Evolutionary conservation across 2,797 vertebrate species (phyloP), one percentile per base, ranked within the genome.

Genomic region (Cephalopachus bancanus): DNA sequence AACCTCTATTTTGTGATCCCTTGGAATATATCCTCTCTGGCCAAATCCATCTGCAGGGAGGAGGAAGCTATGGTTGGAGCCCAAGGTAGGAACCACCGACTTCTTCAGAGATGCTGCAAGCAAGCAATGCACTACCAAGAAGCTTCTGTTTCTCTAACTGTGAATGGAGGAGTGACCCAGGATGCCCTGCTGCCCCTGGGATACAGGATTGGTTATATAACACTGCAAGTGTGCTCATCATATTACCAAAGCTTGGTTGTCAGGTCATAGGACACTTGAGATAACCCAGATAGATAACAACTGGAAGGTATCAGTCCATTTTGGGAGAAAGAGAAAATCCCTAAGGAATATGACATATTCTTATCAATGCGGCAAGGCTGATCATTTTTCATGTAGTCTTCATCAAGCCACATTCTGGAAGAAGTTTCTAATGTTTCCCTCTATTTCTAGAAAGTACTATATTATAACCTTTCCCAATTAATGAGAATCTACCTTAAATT

Each of bases 381-480:
- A 15, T 62, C 7, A 83, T 11, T 89, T 91, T 65, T 72, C 7
- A 79, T 5, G 10, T 67, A 30, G 0, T 83, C 44, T 69, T 83
- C 8, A 69, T 71, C n/a, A 88, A 93, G 78, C 49, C 53, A 26
- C 20, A 22, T 79, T 93, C 71, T 91, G 24, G 83, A 88, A 71
- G 22, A 72, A 65, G 1, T 71, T 94, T 91, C n/a, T 6, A 91
- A 11, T 64, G 15, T 16, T 37, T 67, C 49, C 37, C 15, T 72
- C 57, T 57, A 49, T 2, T 44, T 83, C 30, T 19, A 94, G n/a
- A 62, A 83, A 76, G 19, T 28, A 76, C 1, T 10, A 20, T 8
- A 20, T 28, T 49, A 12, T 71, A 57, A 72, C 4, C 5, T 72
- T 64, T 14, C 3, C n/a, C 11, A 24, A 57, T 94, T 86, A 92